Evolutionary conservation across 92 coral and sea anemone genomes (phyloP), one percentile per base, ranked within the genome.

Genomic region (Porites cylindrica): DNA sequence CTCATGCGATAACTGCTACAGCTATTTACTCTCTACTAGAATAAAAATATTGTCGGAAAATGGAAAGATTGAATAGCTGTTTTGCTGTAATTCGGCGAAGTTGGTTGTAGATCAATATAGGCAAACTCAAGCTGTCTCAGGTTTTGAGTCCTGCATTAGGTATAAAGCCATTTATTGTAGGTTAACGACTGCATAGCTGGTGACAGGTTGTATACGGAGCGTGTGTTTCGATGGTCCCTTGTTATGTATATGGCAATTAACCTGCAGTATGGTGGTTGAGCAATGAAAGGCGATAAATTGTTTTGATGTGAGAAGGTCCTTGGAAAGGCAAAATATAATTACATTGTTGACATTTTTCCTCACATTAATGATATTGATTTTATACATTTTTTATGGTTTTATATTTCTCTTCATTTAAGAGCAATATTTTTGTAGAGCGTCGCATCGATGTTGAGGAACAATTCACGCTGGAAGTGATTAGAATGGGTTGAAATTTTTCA

Each of bases 371-470:
- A 11, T 70, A 24, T 67, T 26, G 4, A 51, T 67, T 58, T 32
- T 43, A 32, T 56, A 58, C 24, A 71, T 29, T 26, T 38, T 17
- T 32, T 10, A 51, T 19, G 16, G 10, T 38, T 81, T 53, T 67
- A 24, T 81, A 79, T 51, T 66, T 50, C 32, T 21, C 6, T 65
- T 79, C 14, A 63, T 24, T 38, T 51, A 68, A 67, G 8, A 58
- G n/a, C 10, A 56, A 68, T 81, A 81, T 81, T 81, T 81, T 81
- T 81, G 77, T 81, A 81, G 18, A 11, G 9, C 64, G 67, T 77
- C 32, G 52, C 81, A 74, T 73, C 52, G 1, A 38, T 73, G 29
- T 38, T 19, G 14, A 14, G 61, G 61, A 10, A 38, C 47, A 38
- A 5, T 56, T 10, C 16, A 14, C 16, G 61, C 16, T 56, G 61